Evolutionary conservation across 2,888 invertebrate species (phyloP), one percentile per base, ranked within the genome.

Genomic region (Amblyjoppa proteus): DNA sequence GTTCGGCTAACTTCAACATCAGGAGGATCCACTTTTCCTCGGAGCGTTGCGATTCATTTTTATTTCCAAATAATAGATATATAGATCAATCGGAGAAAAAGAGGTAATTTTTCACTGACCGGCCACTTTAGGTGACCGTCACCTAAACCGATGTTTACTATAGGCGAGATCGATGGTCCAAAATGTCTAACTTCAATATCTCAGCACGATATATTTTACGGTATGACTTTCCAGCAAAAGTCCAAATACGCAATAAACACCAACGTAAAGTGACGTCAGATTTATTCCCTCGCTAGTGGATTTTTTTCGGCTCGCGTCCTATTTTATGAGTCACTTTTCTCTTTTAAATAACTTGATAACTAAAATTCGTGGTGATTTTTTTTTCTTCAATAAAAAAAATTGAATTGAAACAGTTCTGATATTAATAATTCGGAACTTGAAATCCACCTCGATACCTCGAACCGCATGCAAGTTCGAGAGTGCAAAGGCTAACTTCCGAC

Each of bases 401-500:
- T 16, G 16, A 3, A 16, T 3, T 16, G 3, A 49, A 16, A 16
- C 16, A 13, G 16, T 13, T 49, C 45, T 49, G 45, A 49, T 16
- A 16, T 49, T 16, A 16, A 16, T 16, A 16, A 49, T 49, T 49
- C 4, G 3, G 16, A 49, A 49, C 16, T 49, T 16, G 45, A 49
- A 49, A 3, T 4, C 45, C 45, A 4, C 11, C 45, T 4, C 45
- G 16, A 49, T 4, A 49, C 45, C 7, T 58, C 58, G 28, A 28
- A 58, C 28, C 25, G 53, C 5, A 49, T n/a, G 11, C 4, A 31
- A 45, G 31, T 64, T 31, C 28, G 9, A 41, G 51, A 11, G 11
- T 69, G 13, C 20, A 90, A 91, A 90, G 88, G 87, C 85, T 68
- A 74, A 80, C 68, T 61, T 83, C 83, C 83, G 66, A 56, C 56